Conservation (phyloP, 1,140 invertebrate genomes). For the Cepaea nemoralis region DNA sequence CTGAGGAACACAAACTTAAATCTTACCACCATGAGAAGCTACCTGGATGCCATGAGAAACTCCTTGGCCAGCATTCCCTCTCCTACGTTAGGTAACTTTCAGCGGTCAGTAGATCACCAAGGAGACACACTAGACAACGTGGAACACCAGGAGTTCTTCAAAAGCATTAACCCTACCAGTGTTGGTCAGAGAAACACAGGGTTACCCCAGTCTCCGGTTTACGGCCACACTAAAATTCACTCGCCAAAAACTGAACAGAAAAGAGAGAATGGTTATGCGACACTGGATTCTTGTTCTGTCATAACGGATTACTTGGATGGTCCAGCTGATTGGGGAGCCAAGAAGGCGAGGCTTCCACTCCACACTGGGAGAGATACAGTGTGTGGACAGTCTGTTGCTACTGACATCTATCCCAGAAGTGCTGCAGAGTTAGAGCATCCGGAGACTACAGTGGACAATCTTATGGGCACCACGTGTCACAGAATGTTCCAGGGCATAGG, state of each 20-base stretch:
- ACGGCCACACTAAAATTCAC: background rate
- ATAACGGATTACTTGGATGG: constrained; percentile 17
- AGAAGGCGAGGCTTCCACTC: background rate
- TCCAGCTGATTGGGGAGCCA: background rate
- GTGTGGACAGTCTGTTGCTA: background rate
- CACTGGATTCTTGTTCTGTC: background rate
- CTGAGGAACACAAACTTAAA: constrained; percentile 23
- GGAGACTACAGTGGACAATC: too few relatives aligned
- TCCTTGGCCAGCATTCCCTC: constrained; percentile 14
- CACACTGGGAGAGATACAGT: background rate
- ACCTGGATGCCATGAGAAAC: constrained; percentile 29
- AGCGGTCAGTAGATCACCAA: background rate
- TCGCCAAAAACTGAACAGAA: background rate
- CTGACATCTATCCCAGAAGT: background rate
- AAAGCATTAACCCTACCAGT: background rate
- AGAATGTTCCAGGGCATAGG: too few relatives aligned
- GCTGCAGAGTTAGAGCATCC: background rate
- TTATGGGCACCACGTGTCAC: background rate
- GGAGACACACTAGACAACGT: constrained; percentile 9
- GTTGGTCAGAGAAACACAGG: background rate
- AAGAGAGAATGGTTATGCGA: constrained; percentile 5
- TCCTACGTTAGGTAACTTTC: background rate
- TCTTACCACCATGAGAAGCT: constrained; percentile 13
- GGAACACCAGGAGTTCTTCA: constrained; percentile 24
- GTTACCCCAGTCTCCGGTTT: background rate